A percentile compares a stretch with the other conserved stretches of the same genome.
phyloP scores from a whole-genome alignment of 1,140 invertebrate genomes.

The Drosophila baimaii region DNA sequence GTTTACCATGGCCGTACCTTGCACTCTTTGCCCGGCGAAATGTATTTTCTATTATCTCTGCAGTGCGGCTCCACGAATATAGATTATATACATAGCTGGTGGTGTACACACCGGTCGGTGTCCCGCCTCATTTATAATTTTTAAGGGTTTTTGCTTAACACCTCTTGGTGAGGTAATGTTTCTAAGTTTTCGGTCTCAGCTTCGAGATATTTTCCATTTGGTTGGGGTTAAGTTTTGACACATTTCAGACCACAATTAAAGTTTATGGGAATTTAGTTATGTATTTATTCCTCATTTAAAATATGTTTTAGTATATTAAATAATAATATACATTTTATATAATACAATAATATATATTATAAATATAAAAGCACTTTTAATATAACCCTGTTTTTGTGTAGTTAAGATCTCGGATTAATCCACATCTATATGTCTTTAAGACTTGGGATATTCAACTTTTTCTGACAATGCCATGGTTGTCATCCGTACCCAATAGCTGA shows the following conservation, averaged over 20 bases:
- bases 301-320: too few relatives aligned
- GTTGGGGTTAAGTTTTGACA: background rate
- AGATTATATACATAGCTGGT: background rate
- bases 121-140: constrained; percentile 13
- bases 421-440: too few relatives aligned
- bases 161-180: background rate
- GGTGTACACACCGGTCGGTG: background rate
- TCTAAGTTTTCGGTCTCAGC: background rate
- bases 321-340: too few relatives aligned
- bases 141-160: background rate
- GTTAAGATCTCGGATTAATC: too few relatives aligned
- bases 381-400: too few relatives aligned
- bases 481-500: too few relatives aligned
- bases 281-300: too few relatives aligned
- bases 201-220: background rate
- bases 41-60: constrained; percentile 36
- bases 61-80: background rate
- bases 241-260: background rate
- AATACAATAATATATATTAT: too few relatives aligned
- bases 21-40: constrained; percentile 19
- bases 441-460: too few relatives aligned
- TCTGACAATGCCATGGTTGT: too few relatives aligned
- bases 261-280: too few relatives aligned
- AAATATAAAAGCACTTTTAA: too few relatives aligned
- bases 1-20: constrained; percentile 34